Percentiles rank a stretch among this genome's conserved stretches.
These are phyloP conservation scores for Graphium colonna DNA, from an alignment of 2,888 invertebrate genomes.

Conservation along the genomic window DNA sequence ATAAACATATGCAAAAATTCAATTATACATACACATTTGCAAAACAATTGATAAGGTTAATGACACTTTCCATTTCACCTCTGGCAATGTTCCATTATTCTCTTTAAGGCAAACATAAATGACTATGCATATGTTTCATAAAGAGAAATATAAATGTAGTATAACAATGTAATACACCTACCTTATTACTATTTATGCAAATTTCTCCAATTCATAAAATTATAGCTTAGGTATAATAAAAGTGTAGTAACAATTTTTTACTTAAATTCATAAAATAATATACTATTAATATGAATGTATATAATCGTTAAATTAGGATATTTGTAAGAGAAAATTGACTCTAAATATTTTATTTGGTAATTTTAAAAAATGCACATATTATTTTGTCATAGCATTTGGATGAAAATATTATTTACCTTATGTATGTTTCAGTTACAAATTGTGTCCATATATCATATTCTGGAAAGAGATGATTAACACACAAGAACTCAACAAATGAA, in stretches of 20 bases:
- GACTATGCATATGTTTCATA: constrained; percentile 9
- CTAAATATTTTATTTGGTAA: too few species aligned
- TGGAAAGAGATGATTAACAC: constrained; percentile 95
- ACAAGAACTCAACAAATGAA: constrained; percentile 96
- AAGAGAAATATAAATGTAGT: background rate
- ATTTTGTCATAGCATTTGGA: too few species aligned
- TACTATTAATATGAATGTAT: too few species aligned
- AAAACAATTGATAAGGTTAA: constrained; percentile 22
- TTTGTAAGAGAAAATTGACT: too few species aligned
- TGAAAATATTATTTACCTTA: constrained; percentile 70
- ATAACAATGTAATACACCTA: background rate
- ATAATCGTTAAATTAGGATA: too few species aligned
- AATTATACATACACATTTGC: too few species aligned
- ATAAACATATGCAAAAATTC: constrained; percentile 3
- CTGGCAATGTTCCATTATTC: constrained; percentile 26
- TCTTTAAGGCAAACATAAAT: background rate
- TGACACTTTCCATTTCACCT: constrained; percentile 17
- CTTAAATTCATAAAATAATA: too few species aligned
- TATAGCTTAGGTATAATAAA: too few species aligned
- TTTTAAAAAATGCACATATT: too few species aligned
- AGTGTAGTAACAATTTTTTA: too few species aligned
- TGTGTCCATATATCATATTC: constrained; percentile 98
- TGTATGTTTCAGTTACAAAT: constrained; percentile 94
- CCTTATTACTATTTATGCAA: background rate
- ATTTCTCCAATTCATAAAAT: constrained; percentile 5